phyloP scores from a whole-genome alignment of 2,888 invertebrate species.

The Caenorhabditis afra region DNA sequence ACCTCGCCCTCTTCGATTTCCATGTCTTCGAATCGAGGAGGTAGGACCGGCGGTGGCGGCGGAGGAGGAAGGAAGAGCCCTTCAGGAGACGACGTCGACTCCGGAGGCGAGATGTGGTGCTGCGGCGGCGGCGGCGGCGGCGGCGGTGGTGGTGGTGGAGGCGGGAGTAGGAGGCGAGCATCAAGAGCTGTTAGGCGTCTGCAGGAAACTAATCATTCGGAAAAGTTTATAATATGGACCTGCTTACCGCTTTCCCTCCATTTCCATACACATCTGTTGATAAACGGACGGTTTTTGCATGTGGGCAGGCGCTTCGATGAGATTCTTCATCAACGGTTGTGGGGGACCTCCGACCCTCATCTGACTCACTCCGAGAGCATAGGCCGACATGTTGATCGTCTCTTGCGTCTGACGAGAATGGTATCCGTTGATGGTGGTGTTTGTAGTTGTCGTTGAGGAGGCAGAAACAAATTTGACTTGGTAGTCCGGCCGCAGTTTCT shows the following conservation, averaged over 20 bases:
- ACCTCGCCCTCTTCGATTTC: conserved; percentile 53
- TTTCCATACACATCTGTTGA: conserved; percentile 42
- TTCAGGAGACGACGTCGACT: conserved; percentile 23
- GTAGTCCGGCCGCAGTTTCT: conserved; percentile 27
- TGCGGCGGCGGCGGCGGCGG: neutral
- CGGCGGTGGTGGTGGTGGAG: neutral
- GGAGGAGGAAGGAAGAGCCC: neutral
- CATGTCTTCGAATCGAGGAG: conserved; percentile 6
- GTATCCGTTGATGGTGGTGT: neutral
- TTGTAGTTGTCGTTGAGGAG: conserved; percentile 8
- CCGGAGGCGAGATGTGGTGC: conserved; percentile 44
- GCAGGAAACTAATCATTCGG: neutral
- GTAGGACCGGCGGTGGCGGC: conserved; percentile 15
- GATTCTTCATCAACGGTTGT: neutral
- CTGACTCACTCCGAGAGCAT: conserved; percentile 7
- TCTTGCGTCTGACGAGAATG: neutral
- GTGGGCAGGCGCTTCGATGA: neutral
- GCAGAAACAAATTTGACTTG: conserved; percentile 11
- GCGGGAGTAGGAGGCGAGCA: neutral
- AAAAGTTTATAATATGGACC: neutral
- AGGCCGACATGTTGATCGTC: conserved; percentile 17
- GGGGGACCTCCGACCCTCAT: neutral
- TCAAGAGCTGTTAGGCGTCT: neutral
- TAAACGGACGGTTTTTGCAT: conserved; percentile 23
- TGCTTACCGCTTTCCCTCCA: conserved; percentile 25